These are phyloP conservation scores for Patella caerulea DNA, from an alignment of 2,888 invertebrate species.

Conservation along the genomic window DNA sequence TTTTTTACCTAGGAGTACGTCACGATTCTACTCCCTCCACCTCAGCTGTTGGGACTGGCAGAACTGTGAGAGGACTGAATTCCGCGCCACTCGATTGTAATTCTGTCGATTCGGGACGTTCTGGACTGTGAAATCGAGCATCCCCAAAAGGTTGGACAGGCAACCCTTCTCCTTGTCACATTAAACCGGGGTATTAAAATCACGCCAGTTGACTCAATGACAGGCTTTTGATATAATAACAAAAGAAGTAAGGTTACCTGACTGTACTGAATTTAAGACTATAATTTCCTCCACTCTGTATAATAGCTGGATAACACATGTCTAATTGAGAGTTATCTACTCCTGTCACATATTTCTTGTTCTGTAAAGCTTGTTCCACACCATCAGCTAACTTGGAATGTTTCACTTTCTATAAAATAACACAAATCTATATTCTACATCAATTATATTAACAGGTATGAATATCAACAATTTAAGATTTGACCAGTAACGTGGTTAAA, in stretches of 20 bases:
- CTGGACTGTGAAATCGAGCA: no score
- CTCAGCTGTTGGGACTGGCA: no score
- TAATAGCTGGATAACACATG: slow-evolving; percentile 98
- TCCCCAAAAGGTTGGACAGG: no score
- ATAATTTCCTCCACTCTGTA: slow-evolving; percentile 99
- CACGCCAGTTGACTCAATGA: no score
- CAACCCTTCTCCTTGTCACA: no score
- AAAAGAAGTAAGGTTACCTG: slow-evolving; percentile 70
- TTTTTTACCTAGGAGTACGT: no score
- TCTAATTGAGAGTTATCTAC: slow-evolving; percentile 92
- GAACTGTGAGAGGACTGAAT: no score
- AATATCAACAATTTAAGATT: background rate
- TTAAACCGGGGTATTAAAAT: no score
- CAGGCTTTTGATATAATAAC: no score
- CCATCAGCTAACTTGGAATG: slow-evolving; percentile 95
- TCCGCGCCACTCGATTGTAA: no score
- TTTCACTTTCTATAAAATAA: slow-evolving; percentile 86
- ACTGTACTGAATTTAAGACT: slow-evolving; percentile 95
- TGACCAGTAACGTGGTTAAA: background rate
- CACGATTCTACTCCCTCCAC: no score
- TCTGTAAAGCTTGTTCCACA: slow-evolving; percentile 92
- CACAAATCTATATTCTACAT: background rate
- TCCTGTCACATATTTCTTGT: slow-evolving; percentile 94
- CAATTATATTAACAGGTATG: background rate
- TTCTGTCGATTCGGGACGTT: no score